phyloP scores from a whole-genome alignment of 2,888 invertebrate species.

The Drosophila greeni region DNA sequence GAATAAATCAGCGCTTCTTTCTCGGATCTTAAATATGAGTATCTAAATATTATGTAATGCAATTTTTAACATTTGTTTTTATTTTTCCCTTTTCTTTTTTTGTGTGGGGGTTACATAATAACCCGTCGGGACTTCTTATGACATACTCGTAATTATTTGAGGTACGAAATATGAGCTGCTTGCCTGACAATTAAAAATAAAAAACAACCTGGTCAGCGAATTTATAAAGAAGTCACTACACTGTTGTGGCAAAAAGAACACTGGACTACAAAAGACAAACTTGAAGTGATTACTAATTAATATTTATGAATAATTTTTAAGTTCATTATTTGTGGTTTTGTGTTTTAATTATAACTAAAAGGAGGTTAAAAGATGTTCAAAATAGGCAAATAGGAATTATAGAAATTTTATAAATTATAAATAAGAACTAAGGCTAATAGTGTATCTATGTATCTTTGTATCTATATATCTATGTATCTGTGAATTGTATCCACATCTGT shows the following conservation, averaged over 20 bases:
- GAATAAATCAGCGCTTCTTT: neutral
- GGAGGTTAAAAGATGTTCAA: neutral
- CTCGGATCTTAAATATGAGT: neutral
- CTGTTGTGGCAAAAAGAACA: neutral
- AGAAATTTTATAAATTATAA: neutral
- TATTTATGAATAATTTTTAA: neutral
- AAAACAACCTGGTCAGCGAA: neutral
- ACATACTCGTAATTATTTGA: conserved; percentile 4
- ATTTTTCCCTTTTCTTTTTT: neutral
- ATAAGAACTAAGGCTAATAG: neutral
- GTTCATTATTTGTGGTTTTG: neutral
- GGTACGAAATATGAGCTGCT: conserved; percentile 1
- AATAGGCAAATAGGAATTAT: neutral
- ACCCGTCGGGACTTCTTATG: neutral
- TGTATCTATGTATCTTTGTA: neutral
- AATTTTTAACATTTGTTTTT: neutral
- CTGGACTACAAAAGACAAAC: neutral
- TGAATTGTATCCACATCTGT: neutral
- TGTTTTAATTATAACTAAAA: neutral
- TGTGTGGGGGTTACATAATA: neutral
- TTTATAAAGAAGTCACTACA: neutral
- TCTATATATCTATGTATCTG: neutral
- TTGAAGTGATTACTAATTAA: neutral
- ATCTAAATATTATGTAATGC: neutral
- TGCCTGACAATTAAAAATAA: neutral